These are phyloP conservation scores for Diloba caeruleocephala DNA, from an alignment of 2,888 invertebrate genomes.

Conservation along the genomic window DNA sequence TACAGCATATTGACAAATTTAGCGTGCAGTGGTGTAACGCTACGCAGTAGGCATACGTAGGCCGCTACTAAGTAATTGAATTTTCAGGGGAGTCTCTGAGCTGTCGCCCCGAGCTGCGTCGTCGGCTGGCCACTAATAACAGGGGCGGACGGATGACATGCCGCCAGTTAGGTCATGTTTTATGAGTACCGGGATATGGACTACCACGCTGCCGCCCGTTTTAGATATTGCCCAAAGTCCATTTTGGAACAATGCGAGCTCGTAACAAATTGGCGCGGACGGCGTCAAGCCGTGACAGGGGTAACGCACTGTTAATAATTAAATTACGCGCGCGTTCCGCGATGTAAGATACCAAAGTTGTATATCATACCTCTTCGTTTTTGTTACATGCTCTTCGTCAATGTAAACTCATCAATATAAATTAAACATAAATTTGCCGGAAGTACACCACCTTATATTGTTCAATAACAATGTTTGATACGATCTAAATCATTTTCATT, in stretches of 20 bases:
- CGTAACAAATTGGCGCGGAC: slow-evolving; percentile 59
- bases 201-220: slow-evolving; percentile 49
- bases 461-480: slow-evolving; percentile 30
- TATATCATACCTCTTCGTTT: slow-evolving; percentile 55
- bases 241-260: slow-evolving; percentile 61
- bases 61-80: slow-evolving; percentile 79
- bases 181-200: slow-evolving; percentile 62
- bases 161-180: slow-evolving; percentile 69
- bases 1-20: slow-evolving; percentile 65
- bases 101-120: slow-evolving; percentile 61
- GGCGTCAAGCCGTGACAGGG: slow-evolving; percentile 60
- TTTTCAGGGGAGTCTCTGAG: slow-evolving; percentile 72
- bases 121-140: slow-evolving; percentile 66
- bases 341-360: slow-evolving; percentile 62
- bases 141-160: slow-evolving; percentile 68
- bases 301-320: slow-evolving; percentile 72
- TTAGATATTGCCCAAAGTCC: slow-evolving; percentile 61
- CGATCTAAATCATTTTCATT: slow-evolving; percentile 27
- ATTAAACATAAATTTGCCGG: slow-evolving; percentile 48
- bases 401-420: slow-evolving; percentile 41
- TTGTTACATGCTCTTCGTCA: slow-evolving; percentile 22
- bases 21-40: slow-evolving; percentile 56
- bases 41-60: slow-evolving; percentile 72
- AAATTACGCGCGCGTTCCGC: slow-evolving; percentile 62
- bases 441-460: slow-evolving; percentile 24